These are phyloP conservation scores for Parauchenoglanis punctatus DNA, from an alignment of 2,797 vertebrate species.

Conservation along the genomic window DNA sequence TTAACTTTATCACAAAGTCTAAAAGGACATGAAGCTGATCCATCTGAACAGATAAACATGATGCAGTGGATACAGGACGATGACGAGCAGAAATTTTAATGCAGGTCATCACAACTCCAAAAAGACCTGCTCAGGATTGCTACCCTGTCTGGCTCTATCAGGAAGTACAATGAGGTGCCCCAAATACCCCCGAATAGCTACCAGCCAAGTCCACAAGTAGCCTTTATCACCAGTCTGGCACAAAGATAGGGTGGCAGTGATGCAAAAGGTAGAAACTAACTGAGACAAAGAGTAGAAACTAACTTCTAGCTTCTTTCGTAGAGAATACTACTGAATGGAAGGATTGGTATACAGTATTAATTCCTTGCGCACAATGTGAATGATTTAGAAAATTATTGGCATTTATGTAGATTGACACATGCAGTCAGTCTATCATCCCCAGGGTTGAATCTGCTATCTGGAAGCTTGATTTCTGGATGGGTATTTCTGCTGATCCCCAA, in stretches of 20 bases:
- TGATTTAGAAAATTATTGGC: constrained; percentile 5
- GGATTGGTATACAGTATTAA: not conserved
- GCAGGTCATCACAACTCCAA: constrained; percentile 4
- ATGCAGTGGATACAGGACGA: not conserved
- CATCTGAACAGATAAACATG: constrained; percentile 25
- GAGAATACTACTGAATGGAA: not conserved
- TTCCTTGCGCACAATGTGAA: constrained; percentile 6
- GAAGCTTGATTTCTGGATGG: constrained; percentile 19
- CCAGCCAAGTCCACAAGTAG: not conserved
- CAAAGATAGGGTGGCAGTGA: not conserved
- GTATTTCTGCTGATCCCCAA: constrained; percentile 20
- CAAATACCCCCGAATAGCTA: not conserved
- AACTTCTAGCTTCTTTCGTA: not conserved
- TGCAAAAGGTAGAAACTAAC: not conserved
- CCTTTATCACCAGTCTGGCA: not conserved
- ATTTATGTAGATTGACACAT: not conserved
- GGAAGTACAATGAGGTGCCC: not conserved
- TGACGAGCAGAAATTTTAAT: constrained; percentile 8
- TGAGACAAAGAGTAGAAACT: not conserved
- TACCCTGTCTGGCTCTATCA: not conserved
- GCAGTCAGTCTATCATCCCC: not conserved
- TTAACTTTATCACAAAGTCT: constrained; percentile 25
- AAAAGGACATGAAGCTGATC: constrained; percentile 29
- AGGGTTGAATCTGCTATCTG: not conserved
- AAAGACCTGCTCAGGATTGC: constrained; percentile 8